Evolutionary conservation across 2,113 vertebrate genomes (phyloP).

Genomic region (Pyrgilauda ruficollis): DNA sequence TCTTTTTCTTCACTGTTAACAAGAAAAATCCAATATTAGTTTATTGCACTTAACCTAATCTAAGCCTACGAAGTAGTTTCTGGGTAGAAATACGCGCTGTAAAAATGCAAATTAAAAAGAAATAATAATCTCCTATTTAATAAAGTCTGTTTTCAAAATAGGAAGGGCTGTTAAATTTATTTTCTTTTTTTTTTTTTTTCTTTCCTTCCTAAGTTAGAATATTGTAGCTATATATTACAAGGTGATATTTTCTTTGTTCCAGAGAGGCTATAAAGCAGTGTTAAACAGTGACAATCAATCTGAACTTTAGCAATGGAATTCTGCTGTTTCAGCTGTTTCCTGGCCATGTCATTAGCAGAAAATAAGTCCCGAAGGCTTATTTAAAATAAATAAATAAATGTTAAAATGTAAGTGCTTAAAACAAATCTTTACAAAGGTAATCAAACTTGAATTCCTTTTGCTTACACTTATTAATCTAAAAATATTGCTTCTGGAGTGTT

Average conservation of each 20-base stretch:
- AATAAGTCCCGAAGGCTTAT: slow-evolving; percentile 52
- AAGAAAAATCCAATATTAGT: not conserved
- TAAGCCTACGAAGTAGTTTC: not conserved
- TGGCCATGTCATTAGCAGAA: slow-evolving; percentile 43
- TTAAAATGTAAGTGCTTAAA: slow-evolving; percentile 8
- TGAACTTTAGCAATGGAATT: slow-evolving; percentile 39
- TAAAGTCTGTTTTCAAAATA: slow-evolving; percentile 5
- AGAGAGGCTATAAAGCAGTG: slow-evolving; percentile 8
- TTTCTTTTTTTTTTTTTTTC: not conserved
- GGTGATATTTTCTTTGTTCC: slow-evolving; percentile 48
- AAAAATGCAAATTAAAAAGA: not conserved
- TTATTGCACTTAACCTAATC: not conserved
- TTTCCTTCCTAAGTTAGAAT: not conserved
- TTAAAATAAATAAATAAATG: not conserved
- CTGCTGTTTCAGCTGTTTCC: slow-evolving; percentile 62
- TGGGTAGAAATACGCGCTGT: not conserved
- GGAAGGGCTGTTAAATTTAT: not conserved
- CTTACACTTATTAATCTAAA: slow-evolving; percentile 1
- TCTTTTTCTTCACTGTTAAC: not conserved
- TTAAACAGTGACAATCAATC: slow-evolving; percentile 46
- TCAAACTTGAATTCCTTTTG: slow-evolving; percentile 23
- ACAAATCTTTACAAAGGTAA: slow-evolving; percentile 60
- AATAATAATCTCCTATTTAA: not conserved
- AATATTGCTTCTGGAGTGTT: not conserved
- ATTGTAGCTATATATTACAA: slow-evolving; percentile 48